Base-by-base conservation (phyloP, 2,888 invertebrate genomes). In the Steromphala cineraria region DNA sequence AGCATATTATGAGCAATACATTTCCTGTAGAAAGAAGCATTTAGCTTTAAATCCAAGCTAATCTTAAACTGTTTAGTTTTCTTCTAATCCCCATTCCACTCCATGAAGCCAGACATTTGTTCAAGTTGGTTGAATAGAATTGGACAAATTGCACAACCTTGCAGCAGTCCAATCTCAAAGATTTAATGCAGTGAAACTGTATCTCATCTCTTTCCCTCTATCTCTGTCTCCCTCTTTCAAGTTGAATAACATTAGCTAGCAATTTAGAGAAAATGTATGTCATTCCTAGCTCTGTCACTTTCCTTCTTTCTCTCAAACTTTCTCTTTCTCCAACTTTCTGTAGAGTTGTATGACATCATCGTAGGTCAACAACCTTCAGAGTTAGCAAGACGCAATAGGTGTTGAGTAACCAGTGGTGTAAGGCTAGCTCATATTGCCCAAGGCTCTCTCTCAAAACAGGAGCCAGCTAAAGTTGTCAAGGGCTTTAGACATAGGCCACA, bases 401-500 rank as follows among this genome's bases (percentile, higher is more conserved):
- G 19, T 71, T 71, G 36, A 10, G 19, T 31, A 71, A 71, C 36
- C 10, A n/a, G 19, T 71, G 71, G 8, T 71, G 71, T 40, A 71
- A 71, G 40, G 19, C 36, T 71, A 7, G 10, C 28, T 71, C 71
- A 71, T n/a, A 71, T 15, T 36, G 71, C 71, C 71, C 36, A 31
- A 31, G 71, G 71, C 40, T 71, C 28, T 31, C 19, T 19, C 36
- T 31, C 40, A 71, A 46, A 46, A 46, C 71, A 71, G 36, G 36
- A 71, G 36, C 71, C 19, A 19, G 71, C 31, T 19, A 40, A 31
- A 36, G 40, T 71, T 36, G 71, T 71, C 40, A 71, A 71, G 40
- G 62, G 31, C 71, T 71, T 71, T 31, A 19, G 36, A 17, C 71
- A 71, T 71, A 71, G 71, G 36, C 71, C 71, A 71, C 71, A 71